These are phyloP conservation scores for Lathamus discolor DNA, from an alignment of 2,113 vertebrate species.

Conservation along the genomic window DNA sequence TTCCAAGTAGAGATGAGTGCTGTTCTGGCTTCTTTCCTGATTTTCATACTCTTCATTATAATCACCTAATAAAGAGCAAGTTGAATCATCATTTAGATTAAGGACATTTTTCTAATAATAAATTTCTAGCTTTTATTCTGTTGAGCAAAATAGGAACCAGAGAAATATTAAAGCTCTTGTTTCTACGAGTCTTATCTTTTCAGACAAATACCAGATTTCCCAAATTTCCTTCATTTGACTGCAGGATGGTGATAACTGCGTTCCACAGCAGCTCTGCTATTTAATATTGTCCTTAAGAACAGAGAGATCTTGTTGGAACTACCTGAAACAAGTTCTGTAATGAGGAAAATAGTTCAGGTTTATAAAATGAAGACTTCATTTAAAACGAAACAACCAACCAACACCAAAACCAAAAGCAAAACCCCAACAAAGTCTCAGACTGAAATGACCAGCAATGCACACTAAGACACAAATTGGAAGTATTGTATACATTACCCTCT, in stretches of 20 bases:
- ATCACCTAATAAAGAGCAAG: slow-evolving; percentile 25
- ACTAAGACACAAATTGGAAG: neutral
- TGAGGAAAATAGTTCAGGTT: neutral
- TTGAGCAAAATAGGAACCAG: slow-evolving; percentile 8
- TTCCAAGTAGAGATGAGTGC: neutral
- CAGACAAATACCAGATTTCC: neutral
- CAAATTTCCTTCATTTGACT: neutral
- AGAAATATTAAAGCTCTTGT: neutral
- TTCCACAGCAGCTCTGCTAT: neutral
- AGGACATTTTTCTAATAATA: slow-evolving; percentile 59
- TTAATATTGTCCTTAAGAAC: neutral
- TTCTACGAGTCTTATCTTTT: neutral
- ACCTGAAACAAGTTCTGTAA: neutral
- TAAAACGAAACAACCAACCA: neutral
- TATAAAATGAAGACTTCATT: neutral
- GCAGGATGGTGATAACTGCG: neutral
- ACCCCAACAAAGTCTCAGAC: neutral
- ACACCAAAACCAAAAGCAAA: neutral
- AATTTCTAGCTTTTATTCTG: slow-evolving; percentile 25
- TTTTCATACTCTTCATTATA: slow-evolving; percentile 34
- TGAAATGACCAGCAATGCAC: neutral
- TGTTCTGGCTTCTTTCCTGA: slow-evolving; percentile 42
- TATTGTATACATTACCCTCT: neutral
- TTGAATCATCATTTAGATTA: slow-evolving; percentile 44
- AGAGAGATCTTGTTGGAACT: neutral